These are phyloP conservation scores for Aurelia sp. DNA, from an alignment of 30 jellyfish, hydroid and myxozoan species.

Conservation along the genomic window DNA sequence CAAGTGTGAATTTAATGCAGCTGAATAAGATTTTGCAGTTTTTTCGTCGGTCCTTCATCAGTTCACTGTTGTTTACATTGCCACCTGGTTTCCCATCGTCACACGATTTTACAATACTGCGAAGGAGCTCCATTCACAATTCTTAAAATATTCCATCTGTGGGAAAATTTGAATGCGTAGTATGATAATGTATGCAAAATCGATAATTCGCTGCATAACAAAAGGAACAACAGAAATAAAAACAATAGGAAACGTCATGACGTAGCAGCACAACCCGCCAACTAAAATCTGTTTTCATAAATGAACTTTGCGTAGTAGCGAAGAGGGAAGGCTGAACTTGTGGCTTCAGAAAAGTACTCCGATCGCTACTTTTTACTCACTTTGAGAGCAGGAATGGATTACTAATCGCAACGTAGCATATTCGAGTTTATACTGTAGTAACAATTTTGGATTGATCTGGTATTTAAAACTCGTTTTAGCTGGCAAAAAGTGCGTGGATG, in stretches of 20 bases:
- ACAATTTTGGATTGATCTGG: background rate
- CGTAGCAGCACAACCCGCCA: slow-evolving; percentile 78
- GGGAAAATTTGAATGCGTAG: slow-evolving; percentile 23
- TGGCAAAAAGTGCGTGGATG: slow-evolving; percentile 18
- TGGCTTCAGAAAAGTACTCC: background rate
- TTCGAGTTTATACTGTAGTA: no score
- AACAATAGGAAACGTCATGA: slow-evolving; percentile 56
- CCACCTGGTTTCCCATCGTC: no score
- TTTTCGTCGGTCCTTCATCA: no score
- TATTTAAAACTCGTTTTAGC: background rate
- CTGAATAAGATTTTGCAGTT: no score
- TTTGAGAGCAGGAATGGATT: no score
- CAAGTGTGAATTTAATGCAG: no score
- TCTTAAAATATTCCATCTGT: slow-evolving; percentile 21
- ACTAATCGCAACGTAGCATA: no score
- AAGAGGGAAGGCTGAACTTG: slow-evolving; percentile 1
- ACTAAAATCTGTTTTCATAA: slow-evolving; percentile 67
- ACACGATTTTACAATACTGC: background rate
- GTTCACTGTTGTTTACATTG: no score
- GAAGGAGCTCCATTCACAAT: slow-evolving; percentile 65
- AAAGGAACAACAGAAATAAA: background rate
- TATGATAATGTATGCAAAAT: slow-evolving; percentile 43
- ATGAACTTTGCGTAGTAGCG: slow-evolving; percentile 66
- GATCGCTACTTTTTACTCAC: background rate
- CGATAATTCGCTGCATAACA: slow-evolving; percentile 18